Evolutionary conservation across 2,797 vertebrate species (phyloP).

Genomic region (Vireo griseus): DNA sequence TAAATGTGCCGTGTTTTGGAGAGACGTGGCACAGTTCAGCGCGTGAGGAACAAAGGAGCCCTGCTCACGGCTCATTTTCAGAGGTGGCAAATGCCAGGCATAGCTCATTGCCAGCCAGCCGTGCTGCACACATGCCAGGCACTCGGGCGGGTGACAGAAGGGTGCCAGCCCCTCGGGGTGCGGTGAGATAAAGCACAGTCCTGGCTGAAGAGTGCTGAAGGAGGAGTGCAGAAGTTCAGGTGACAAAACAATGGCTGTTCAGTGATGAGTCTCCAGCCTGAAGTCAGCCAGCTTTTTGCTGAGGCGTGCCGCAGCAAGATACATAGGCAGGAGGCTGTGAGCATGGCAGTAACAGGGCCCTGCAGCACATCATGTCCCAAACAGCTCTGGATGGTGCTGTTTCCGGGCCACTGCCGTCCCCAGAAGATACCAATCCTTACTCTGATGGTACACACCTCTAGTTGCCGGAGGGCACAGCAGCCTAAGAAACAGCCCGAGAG

Average conservation of each 20-base stretch:
- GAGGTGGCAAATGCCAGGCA: background rate
- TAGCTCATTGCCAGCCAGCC: background rate
- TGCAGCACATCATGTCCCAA: background rate
- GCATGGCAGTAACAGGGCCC: background rate
- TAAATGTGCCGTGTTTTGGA: background rate
- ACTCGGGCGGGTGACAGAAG: background rate
- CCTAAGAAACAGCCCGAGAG: background rate
- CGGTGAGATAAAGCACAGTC: background rate
- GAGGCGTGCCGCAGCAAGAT: background rate
- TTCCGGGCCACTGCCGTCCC: rapidly evolving
- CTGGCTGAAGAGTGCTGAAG: background rate
- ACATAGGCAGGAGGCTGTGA: background rate
- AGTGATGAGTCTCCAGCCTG: background rate
- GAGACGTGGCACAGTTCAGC: background rate
- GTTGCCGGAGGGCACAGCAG: background rate
- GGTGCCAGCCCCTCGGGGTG: background rate
- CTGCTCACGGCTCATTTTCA: rapidly evolving
- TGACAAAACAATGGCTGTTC: background rate
- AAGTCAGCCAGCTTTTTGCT: background rate
- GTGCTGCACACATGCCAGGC: background rate
- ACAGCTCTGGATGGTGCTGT: background rate
- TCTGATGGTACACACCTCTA: background rate
- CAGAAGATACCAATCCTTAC: background rate
- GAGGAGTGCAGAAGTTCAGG: background rate
- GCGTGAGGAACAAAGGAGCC: background rate